Conservation (phyloP, 2,888 invertebrate genomes). For the Neelides folsomi region DNA sequence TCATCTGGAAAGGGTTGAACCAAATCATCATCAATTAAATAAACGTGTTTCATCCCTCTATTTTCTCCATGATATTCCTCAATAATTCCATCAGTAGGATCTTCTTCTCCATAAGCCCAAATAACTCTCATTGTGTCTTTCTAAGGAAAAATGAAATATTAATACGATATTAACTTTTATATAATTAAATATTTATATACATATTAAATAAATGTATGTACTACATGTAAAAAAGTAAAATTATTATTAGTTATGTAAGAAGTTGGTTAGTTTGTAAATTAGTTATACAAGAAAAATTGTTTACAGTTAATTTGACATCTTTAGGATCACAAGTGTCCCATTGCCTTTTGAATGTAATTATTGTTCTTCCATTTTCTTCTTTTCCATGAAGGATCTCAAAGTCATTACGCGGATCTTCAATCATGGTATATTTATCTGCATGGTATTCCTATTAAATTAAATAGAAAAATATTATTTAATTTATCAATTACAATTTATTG, state of each 20-base stretch:
- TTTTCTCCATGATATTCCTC: no score
- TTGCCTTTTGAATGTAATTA: constrained; percentile 35
- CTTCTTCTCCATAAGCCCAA: constrained; percentile 9
- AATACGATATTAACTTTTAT: no score
- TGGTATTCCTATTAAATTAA: constrained; percentile 34
- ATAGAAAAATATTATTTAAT: neutral
- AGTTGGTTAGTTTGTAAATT: neutral
- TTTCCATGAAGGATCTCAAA: constrained; percentile 32
- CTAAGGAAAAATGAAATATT: no score
- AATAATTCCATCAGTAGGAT: neutral
- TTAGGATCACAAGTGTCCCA: constrained; percentile 36
- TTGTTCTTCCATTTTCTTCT: constrained; percentile 35
- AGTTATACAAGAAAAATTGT: no score
- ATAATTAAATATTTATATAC: no score
- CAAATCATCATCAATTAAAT: no score
- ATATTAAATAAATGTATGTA: neutral
- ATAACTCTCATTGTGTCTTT: constrained; percentile 3
- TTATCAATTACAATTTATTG: no score
- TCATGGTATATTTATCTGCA: constrained; percentile 31
- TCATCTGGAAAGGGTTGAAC: no score
- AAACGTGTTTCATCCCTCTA: no score
- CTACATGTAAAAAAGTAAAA: neutral
- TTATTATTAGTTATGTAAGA: neutral
- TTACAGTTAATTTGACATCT: constrained; percentile 16
- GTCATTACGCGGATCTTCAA: constrained; percentile 35